phyloP scores from a whole-genome alignment of 2,797 vertebrate genomes.

The Telmatherina bonti region DNA sequence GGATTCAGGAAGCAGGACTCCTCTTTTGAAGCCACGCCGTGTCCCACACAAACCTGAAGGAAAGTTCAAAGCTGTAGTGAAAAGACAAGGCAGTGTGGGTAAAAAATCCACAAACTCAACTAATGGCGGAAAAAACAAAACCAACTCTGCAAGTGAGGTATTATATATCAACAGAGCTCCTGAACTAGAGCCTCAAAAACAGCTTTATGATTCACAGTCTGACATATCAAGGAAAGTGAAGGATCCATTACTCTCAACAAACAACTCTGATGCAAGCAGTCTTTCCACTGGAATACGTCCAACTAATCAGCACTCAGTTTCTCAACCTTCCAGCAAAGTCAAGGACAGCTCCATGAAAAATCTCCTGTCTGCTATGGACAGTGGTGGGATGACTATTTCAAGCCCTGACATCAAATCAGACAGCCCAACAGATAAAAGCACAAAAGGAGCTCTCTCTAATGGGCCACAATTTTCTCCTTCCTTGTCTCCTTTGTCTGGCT shows the following conservation, averaged over 20 bases:
- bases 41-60: background rate
- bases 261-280: background rate
- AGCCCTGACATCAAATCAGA: slow-evolving; percentile 16
- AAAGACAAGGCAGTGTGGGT: background rate
- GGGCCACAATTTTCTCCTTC: slow-evolving; percentile 20
- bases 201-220: slow-evolving; percentile 15
- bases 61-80: background rate
- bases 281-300: background rate
- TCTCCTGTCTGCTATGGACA: slow-evolving; percentile 3
- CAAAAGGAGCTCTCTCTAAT: slow-evolving; percentile 8
- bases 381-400: slow-evolving; percentile 6
- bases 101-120: slow-evolving; percentile 6
- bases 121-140: slow-evolving; percentile 2
- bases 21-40: slow-evolving; percentile 6
- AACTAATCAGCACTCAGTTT: slow-evolving; percentile 4
- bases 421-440: slow-evolving; percentile 35
- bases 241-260: slow-evolving; percentile 16
- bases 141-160: slow-evolving; percentile 7
- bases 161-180: slow-evolving; percentile 2
- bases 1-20: slow-evolving; percentile 23
- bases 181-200: slow-evolving; percentile 17
- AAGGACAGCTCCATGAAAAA: slow-evolving; percentile 2
- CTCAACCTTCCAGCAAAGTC: background rate
- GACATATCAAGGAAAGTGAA: background rate
- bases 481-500: slow-evolving; percentile 10